Base-by-base conservation (phyloP, 2,797 vertebrate genomes). In the Centroberyx gerrardi region DNA sequence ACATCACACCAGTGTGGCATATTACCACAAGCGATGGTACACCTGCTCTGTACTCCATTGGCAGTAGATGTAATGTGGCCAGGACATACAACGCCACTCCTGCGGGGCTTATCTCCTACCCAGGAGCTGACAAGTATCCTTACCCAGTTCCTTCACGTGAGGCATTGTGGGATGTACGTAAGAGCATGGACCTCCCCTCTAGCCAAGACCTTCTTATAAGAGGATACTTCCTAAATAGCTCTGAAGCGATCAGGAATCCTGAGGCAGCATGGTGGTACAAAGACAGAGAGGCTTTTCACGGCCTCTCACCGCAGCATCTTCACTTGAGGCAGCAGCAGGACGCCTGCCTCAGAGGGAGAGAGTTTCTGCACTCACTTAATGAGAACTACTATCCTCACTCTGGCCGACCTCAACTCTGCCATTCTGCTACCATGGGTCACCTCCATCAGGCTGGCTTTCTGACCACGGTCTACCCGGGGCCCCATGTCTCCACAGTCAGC, bases 71-170 rank as follows among this genome's bases (percentile, higher is more conserved):
- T 58, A 18, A 60, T 8, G 5, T 33, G 0, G 27, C n/a, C 33
- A 68, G 38, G 52, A 5, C 42, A 33, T 29, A 59, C 29, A 44
- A 4, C 36, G 18, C 62, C 46, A 28, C 62, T 44, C 58, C 55
- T 17, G 28, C 46, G 2, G 66, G 65, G 61, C 62, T 80, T 29
- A 3, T 58, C 44, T 62, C 81, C 48, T 68, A 86, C 56, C 67
- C 79, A 53, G 82, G 62, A 18, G n/a, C 61, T 10, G 70, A 86
- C 40, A 52, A 42, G 31, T 40, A 80, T 76, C 86, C 74, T 14
- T 80, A 83, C 62, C 71, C 76, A 18, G 67, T 56, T 3, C 78
- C 83, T 12, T 79, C 85, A 9, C 89, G 89, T 88, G 85, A 81
- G 22, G 72, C 74, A 0, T 28, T 66, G 38, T 80, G 68, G 81